Base-by-base conservation (phyloP, 2,888 invertebrate genomes). In the Leptinotarsa haldemani region DNA sequence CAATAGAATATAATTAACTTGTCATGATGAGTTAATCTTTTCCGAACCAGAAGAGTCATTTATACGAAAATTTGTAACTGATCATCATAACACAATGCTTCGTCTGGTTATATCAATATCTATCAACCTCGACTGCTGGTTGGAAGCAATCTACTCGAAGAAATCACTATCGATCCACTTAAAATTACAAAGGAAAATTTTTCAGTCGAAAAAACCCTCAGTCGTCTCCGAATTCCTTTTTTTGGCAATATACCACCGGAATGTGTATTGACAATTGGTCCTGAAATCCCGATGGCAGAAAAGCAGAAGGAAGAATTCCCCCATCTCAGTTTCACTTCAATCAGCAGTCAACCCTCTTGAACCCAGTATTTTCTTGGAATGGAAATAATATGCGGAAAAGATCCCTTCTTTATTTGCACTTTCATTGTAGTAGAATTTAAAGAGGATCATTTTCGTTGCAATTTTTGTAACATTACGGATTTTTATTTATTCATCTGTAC, bases 251-350 rank as follows among this genome's bases (percentile, higher is more conserved):
- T 56, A 56, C 56, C 56, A 25, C 22, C 20, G 5, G 56, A 56
- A 56, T 56, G 3, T 56, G 15, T 56, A 56, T 56, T 56, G 56
- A 56, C 56, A 56, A 56, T 56, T 56, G 53, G 20, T 56, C 53
- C 53, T 3, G 15, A 12, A 56, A 22, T 56, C 22, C 13, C 56
- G 22, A 15, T 22, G 22, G 22, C 20, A 56, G 13, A 22, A 56
- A 56, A 56, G 56, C 56, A 22, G 15, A 13, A 12, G 22, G 22
- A 22, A 15, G 15, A 56, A 56, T 25, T 56, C 15, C 56, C 56
- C 56, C 20, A 56, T 22, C 56, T 56, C 20, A 20, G 56, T 22
- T 56, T 20, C 5, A 56, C 13, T 22, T 56, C 20, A 56, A 56
- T 56, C 56, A 22, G 22, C 15, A 56, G 56, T 56, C 22, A 2